These are phyloP conservation scores for Xanthorhoe spadicearia DNA, from an alignment of 2,888 invertebrate genomes.

Conservation along the genomic window DNA sequence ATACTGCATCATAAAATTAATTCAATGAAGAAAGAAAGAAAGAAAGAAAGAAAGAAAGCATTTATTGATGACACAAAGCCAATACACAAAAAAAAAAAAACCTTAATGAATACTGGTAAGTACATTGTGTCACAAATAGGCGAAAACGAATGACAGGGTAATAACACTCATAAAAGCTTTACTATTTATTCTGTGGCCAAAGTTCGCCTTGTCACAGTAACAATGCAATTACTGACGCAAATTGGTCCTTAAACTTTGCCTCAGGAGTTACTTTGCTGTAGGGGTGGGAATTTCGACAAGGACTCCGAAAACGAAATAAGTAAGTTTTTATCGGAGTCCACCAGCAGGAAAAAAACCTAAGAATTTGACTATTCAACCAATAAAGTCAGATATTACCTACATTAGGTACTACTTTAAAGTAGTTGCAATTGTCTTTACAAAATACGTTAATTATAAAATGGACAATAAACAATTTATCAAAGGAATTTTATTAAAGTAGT, in stretches of 20 bases:
- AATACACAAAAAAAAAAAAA: too few species aligned
- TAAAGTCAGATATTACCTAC: too few species aligned
- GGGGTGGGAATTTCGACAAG: slow-evolving; percentile 19
- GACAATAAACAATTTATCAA: too few species aligned
- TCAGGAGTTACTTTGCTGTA: slow-evolving; percentile 32
- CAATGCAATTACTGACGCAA: slow-evolving; percentile 47
- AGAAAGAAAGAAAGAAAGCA: too few species aligned
- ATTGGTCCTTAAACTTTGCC: slow-evolving; percentile 47
- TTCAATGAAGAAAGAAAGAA: too few species aligned
- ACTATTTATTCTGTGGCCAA: slow-evolving; percentile 32
- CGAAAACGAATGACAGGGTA: slow-evolving; percentile 41
- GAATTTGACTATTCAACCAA: neutral
- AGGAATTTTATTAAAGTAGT: too few species aligned
- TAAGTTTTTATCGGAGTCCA: neutral
- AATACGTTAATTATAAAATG: too few species aligned
- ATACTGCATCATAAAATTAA: slow-evolving; percentile 10
- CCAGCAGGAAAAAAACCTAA: neutral
- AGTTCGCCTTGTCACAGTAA: slow-evolving; percentile 51
- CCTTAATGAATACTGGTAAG: too few species aligned
- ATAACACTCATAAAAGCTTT: slow-evolving; percentile 43
- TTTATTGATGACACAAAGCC: too few species aligned
- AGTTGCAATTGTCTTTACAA: too few species aligned
- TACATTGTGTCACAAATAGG: too few species aligned
- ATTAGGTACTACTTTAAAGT: too few species aligned
- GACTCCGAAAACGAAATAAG: slow-evolving; percentile 2